A percentile compares a stretch with the other conserved stretches of the same genome.
phyloP scores from a whole-genome alignment of 2,113 vertebrate genomes.

The chimpanzee (Pan troglodytes) region DNA sequence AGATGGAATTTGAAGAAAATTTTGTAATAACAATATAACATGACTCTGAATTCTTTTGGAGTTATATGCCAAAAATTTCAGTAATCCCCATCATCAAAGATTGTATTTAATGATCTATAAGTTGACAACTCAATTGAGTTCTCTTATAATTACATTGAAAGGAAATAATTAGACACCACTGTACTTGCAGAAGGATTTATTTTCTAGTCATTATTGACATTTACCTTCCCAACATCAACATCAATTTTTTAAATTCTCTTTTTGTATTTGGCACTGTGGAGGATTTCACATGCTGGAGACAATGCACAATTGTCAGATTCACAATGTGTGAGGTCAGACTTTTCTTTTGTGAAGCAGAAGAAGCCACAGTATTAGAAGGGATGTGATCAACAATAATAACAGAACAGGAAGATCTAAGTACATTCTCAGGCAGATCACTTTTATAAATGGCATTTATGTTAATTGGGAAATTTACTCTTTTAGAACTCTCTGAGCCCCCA shows the following conservation, averaged over 20 bases:
- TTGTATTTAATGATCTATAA: conserved; percentile 6
- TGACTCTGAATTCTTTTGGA: neutral
- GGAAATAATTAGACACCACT: neutral
- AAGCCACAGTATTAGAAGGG: neutral
- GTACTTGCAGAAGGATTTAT: neutral
- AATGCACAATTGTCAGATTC: neutral
- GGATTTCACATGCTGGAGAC: neutral
- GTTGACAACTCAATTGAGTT: neutral
- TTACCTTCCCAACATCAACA: neutral
- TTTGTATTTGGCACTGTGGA: neutral
- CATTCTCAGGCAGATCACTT: neutral
- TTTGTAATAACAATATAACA: neutral
- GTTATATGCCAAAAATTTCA: neutral
- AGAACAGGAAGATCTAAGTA: neutral
- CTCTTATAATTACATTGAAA: conserved; percentile 32
- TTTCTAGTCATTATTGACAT: conserved; percentile 4
- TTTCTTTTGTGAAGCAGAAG: neutral
- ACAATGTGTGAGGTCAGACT: neutral
- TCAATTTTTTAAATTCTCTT: neutral
- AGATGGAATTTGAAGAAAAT: neutral
- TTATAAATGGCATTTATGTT: neutral
- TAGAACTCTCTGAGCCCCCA: neutral
- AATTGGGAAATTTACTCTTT: neutral
- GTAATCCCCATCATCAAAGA: conserved; percentile 22
- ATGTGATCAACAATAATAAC: neutral